Base-by-base conservation (phyloP, 2,888 invertebrate genomes). In the Trissoscelio sp. region DNA sequence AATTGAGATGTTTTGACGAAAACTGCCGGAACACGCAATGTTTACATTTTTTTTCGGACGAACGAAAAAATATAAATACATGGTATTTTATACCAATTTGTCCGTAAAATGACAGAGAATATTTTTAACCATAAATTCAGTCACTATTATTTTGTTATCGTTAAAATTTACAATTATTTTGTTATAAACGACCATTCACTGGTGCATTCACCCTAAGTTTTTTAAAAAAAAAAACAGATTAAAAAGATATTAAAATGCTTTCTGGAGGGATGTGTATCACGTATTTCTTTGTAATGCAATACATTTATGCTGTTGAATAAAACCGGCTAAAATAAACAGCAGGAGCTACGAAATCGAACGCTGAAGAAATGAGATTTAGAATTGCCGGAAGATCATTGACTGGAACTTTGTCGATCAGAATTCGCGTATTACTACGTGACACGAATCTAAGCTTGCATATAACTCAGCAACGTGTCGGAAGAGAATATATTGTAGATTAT, bases 371-470 rank as follows among this genome's bases (percentile, higher is more conserved):
- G 20, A 31, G 18, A 62, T 62, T 62, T 62, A 16, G 46, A 34
- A 24, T 46, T 31, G 20, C 18, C 31, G 46, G 46, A 34, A 62
- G 62, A 62, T 62, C 62, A 62, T 62, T 62, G 62, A 62, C 62
- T 62, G 62, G 46, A 48, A 62, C 44, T 62, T 46, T 31, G 34
- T 34, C 37, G 31, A 48, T 48, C 48, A 20, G 14, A 48, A 46
- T 48, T 64, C 48, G 34, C 3, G 48, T 12, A 48, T 48, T 64
- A 64, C 6, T 64, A 48, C 64, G 64, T 48, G 64, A 48, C 64
- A 3, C 1, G 64, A 64, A 64, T 64, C 16, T 3, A 42, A 42
- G 16, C 42, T 3, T 42, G 14, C 14, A 46, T 46, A 46, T 46
- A 42, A 42, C 42, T 11, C 37, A 14, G 42, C 12, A 14, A 42